These are phyloP conservation scores for Tachysurus fulvidraco DNA, from an alignment of 2,113 vertebrate species.

Conservation along the genomic window DNA sequence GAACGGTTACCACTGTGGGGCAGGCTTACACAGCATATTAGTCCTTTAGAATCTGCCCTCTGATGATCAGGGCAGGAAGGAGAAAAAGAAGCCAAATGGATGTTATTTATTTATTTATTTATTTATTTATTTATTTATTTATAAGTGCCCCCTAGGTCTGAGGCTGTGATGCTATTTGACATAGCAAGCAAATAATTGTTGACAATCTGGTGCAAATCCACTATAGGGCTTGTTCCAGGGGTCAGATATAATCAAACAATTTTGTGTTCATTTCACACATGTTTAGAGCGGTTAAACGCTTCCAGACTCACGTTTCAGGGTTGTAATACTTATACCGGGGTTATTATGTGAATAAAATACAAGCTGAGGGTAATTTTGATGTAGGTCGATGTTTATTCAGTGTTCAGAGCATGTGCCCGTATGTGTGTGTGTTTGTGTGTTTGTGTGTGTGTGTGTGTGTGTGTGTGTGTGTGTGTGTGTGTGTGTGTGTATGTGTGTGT, in stretches of 20 bases:
- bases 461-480: background rate
- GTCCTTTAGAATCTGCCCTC: background rate
- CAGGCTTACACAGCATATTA: slow-evolving; percentile 54
- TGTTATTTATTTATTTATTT: slow-evolving; percentile 24
- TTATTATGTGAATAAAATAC: background rate
- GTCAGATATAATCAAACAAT: slow-evolving; percentile 12
- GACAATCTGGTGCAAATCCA: slow-evolving; percentile 4
- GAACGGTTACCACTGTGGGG: slow-evolving; percentile 48
- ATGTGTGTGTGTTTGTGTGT: too few relatives aligned
- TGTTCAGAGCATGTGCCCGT: background rate
- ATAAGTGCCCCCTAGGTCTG: slow-evolving; percentile 9
- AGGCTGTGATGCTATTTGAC: slow-evolving; percentile 35
- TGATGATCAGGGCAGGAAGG: background rate
- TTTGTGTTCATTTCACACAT: slow-evolving; percentile 1
- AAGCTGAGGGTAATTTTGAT: background rate
- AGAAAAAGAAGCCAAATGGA: background rate
- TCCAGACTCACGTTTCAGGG: background rate
- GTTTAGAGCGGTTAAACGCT: background rate
- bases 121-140: background rate
- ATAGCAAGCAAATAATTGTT: slow-evolving; percentile 24
- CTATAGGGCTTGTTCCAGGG: slow-evolving; percentile 1
- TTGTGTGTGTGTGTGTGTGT: background rate
- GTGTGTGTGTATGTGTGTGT: too few relatives aligned
- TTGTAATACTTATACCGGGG: background rate
- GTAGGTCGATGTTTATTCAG: background rate